Percentiles rank a stretch among this genome's conserved stretches.
These are phyloP conservation scores for Harlomillsia oculata DNA, from an alignment of 1,140 invertebrate species.

Conservation along the genomic window DNA sequence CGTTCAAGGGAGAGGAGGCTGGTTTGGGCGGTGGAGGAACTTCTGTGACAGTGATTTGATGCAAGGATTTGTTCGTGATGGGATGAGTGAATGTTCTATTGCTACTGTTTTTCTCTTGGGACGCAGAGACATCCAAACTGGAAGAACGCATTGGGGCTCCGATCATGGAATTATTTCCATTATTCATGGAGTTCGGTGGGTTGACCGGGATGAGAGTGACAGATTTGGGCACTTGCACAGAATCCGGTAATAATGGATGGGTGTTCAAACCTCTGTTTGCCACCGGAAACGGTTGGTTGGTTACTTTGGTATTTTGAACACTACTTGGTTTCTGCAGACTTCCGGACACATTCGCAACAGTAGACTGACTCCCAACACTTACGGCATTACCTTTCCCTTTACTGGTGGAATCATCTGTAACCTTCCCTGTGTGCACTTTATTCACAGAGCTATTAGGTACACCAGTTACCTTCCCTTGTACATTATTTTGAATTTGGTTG, in stretches of 20 bases:
- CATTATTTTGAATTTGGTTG: conserved; percentile 8
- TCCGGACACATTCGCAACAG: not conserved
- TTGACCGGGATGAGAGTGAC: conserved; percentile 36
- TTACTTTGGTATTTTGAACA: too few relatives aligned
- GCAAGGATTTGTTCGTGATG: conserved; percentile 35
- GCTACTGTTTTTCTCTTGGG: not conserved
- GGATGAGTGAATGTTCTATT: conserved; percentile 34
- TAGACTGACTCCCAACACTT: not conserved
- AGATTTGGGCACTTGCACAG: conserved; percentile 35
- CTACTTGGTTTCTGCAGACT: too few relatives aligned
- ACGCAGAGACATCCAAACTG: not conserved
- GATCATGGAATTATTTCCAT: not conserved
- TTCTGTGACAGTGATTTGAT: conserved; percentile 34
- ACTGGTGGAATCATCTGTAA: too few relatives aligned
- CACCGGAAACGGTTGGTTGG: too few relatives aligned
- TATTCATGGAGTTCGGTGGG: conserved; percentile 18
- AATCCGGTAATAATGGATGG: conserved; percentile 30
- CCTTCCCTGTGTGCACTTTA: too few relatives aligned
- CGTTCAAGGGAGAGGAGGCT: not conserved
- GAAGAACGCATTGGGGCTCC: not conserved
- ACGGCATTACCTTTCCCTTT: not conserved
- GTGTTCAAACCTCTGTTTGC: not conserved
- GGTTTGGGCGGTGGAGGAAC: conserved; percentile 31
- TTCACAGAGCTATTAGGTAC: too few relatives aligned
- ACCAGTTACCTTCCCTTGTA: not conserved